A percentile compares a stretch with the other conserved stretches of the same genome.
Evolutionary conservation across 1,140 invertebrate genomes (phyloP).

Genomic region (Cherax quadricarinatus): DNA sequence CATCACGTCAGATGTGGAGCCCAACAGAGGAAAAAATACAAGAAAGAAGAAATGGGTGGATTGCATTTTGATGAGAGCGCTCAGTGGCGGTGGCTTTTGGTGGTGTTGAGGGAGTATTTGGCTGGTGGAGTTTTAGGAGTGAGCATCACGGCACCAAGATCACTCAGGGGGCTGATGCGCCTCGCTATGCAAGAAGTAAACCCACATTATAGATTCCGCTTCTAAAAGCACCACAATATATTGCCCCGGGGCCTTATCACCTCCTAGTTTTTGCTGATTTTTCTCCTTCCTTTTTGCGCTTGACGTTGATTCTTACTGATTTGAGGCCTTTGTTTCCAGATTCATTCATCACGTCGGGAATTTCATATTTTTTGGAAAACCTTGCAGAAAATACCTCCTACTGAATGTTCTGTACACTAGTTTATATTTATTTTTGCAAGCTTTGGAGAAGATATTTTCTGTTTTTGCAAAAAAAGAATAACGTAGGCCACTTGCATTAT

Average conservation of each 20-base stretch:
- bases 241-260: slow-evolving; percentile 3
- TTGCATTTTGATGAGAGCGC: slow-evolving; percentile 22
- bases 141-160: slow-evolving; percentile 7
- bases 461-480: too few species aligned
- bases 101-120: not conserved
- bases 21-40: not conserved
- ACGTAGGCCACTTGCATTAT: too few species aligned
- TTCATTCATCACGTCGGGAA: too few species aligned
- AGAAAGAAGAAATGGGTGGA: too few species aligned
- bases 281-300: not conserved
- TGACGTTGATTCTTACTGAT: too few species aligned
- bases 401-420: too few species aligned
- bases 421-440: too few species aligned
- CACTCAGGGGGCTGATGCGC: slow-evolving; percentile 19
- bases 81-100: slow-evolving; percentile 20
- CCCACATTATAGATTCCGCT: slow-evolving; percentile 45
- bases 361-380: too few species aligned
- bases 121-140: slow-evolving; percentile 1
- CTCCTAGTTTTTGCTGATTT: not conserved
- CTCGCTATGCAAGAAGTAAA: slow-evolving; percentile 44
- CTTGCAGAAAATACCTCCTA: too few species aligned
- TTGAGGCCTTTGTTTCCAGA: too few species aligned
- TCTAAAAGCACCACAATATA: slow-evolving; percentile 47
- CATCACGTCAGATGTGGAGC: slow-evolving; percentile 8
- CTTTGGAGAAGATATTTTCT: too few species aligned